Conservation (phyloP, 2,888 invertebrate genomes). For the Dioctria linearis region DNA sequence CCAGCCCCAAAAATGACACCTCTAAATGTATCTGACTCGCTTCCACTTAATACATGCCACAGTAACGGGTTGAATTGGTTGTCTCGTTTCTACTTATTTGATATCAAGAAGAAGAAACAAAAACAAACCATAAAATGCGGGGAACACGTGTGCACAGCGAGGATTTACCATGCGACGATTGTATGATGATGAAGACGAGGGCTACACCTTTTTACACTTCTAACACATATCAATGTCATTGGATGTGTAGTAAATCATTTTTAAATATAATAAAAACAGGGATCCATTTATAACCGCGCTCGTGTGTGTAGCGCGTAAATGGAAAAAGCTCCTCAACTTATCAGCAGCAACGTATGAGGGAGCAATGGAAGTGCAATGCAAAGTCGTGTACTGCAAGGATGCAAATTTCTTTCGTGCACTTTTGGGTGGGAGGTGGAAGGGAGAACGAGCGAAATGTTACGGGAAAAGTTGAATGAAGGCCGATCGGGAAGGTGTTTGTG, state of each 20-base stretch:
- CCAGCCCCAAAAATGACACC: slow-evolving; percentile 52
- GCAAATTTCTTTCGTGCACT: too few relatives aligned
- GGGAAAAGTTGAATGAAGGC: slow-evolving; percentile 32
- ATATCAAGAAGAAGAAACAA: slow-evolving; percentile 46
- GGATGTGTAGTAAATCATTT: slow-evolving; percentile 53
- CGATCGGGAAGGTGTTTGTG: slow-evolving; percentile 4
- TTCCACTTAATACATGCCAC: not conserved
- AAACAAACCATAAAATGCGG: slow-evolving; percentile 52
- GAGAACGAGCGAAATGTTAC: slow-evolving; percentile 1
- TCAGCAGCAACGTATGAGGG: too few relatives aligned
- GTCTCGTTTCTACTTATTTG: not conserved
- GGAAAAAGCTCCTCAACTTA: not conserved
- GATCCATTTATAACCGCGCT: slow-evolving; percentile 25
- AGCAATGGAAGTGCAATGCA: too few relatives aligned
- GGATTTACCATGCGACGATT: slow-evolving; percentile 12
- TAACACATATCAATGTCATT: slow-evolving; percentile 42
- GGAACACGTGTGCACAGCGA: slow-evolving; percentile 44
- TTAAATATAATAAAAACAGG: slow-evolving; percentile 52
- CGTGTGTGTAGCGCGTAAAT: not conserved
- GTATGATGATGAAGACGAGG: slow-evolving; percentile 39
- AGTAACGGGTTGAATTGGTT: not conserved
- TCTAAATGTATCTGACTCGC: slow-evolving; percentile 14
- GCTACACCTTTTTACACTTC: slow-evolving; percentile 50
- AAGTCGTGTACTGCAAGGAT: too few relatives aligned
- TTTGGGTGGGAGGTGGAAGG: not conserved